Evolutionary conservation across 2,888 invertebrate genomes (phyloP), one percentile per base, ranked within the genome.

Genomic region (Smittia sp.): DNA sequence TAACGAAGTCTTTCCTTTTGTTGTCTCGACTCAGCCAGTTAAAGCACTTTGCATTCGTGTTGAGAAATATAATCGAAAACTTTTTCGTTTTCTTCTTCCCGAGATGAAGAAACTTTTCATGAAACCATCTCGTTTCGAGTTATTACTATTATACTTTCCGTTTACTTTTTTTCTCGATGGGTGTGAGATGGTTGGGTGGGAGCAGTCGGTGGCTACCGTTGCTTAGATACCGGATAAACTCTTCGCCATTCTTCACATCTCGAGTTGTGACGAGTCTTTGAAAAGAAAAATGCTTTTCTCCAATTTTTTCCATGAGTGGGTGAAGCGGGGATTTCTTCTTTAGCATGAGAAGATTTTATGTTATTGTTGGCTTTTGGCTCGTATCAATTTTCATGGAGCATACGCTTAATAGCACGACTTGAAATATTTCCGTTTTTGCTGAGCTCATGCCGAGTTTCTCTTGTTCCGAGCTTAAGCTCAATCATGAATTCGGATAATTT

Each of bases 261-360:
- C 66, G 66, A 24, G 39, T 38, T 67, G 20, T 67, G 66, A 67
- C 24, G 32, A 63, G 15, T 46, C 46, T 46, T 46, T 46, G 68
- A 7, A 7, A 68, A 46, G 46, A 25, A 68, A 68, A n/a, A 52
- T 46, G 25, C 41, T 66, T 66, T 62, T 20, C 38, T 25, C 22
- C 67, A n/a, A 25, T 6, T 24, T 15, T 52, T 52, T 52, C 18
- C 52, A n/a, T 18, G n/a, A 52, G 52, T 24, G 11, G 20, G 20
- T 62, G n/a, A 13, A 15, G 46, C 46, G 46, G 11, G 39, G 46
- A 15, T 46, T 46, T 46, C 46, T 2, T 46, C 11, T 46, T 13
- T 46, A 46, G 46, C 46, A n/a, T 46, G 46, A 46, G 46, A 46
- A 46, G 46, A 3, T 46, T 46, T 46, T 46, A 13, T 46, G 15